phyloP scores from a whole-genome alignment of 2,113 vertebrate genomes.

The Corythornis cristatus region DNA sequence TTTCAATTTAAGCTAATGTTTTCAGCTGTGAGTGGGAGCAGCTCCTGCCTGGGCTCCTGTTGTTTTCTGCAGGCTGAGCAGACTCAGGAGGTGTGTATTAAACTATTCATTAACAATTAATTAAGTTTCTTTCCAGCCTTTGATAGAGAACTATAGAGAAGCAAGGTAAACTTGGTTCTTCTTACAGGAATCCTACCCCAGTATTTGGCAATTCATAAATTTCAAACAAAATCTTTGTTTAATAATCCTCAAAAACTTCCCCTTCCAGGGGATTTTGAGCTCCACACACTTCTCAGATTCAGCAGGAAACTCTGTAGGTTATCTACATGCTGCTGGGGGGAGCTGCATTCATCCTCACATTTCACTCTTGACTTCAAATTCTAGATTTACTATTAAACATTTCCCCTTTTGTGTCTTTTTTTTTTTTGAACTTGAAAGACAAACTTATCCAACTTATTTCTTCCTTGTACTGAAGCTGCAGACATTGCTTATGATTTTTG shows the following conservation, averaged over 20 bases:
- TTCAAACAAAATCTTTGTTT: neutral
- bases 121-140: neutral
- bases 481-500: accelerated
- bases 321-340: neutral
- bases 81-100: neutral
- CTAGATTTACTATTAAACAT: neutral
- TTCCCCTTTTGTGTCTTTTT: neutral
- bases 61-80: neutral
- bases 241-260: neutral
- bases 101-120: neutral
- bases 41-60: neutral
- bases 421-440: neutral
- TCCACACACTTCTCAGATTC: neutral
- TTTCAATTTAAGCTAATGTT: neutral
- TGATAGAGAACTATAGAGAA: neutral
- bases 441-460: neutral
- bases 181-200: neutral
- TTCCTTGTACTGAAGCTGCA: neutral
- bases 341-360: neutral
- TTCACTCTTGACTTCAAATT: neutral
- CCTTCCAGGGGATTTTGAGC: neutral
- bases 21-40: neutral
- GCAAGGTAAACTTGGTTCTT: neutral
- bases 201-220: neutral
- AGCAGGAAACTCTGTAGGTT: neutral